Base-by-base conservation (phyloP, 2,888 invertebrate species). In the Cephus runcator region DNA sequence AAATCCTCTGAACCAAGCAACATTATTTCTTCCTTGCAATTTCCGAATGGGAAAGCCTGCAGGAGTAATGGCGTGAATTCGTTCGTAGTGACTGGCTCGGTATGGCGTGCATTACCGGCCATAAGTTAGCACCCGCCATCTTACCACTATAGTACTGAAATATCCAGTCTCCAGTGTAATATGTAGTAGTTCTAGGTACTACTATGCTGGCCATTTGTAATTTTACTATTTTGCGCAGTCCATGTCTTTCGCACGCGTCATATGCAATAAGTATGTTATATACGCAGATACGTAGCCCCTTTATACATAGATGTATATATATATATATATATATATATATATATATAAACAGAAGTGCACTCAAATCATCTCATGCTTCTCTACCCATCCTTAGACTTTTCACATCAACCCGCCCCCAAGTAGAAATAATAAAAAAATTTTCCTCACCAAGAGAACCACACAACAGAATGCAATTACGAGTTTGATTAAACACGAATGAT, bases 91-190 rank as follows among this genome's bases (percentile, higher is more conserved):
- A 71, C 71, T 71, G 71, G 31, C 71, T 71, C 71, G 33, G 71
- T 71, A 71, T 71, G 71, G 71, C 71, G 31, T 71, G 33, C 71
- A 71, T 71, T 71, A 71, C 71, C 71, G 71, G 71, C 71, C 71
- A 34, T 71, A 71, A 71, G 71, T 71, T 71, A 71, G 33, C 71
- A 23, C 71, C 71, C 71, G 71, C 71, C 71, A 71, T 34, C 71
- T 71, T 71, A 34, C 71, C 34, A 6, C 71, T 31, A 71, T 71
- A 71, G 12, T 33, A 71, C 71, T 34, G 71, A 34, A 71, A 34
- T 34, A 71, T 71, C 33, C 71, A 71, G 56, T 34, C 71, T 71
- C 71, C 33, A 71, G 23, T 34, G 34, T 71, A 71, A 71, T 71
- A 71, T 12, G 15, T 34, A 71, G 31, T 71, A 71, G 71, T 12